A percentile compares a stretch with the other conserved stretches of the same genome.
Evolutionary conservation across 2,888 invertebrate genomes (phyloP).

Genomic region (Philereme vetulata): DNA sequence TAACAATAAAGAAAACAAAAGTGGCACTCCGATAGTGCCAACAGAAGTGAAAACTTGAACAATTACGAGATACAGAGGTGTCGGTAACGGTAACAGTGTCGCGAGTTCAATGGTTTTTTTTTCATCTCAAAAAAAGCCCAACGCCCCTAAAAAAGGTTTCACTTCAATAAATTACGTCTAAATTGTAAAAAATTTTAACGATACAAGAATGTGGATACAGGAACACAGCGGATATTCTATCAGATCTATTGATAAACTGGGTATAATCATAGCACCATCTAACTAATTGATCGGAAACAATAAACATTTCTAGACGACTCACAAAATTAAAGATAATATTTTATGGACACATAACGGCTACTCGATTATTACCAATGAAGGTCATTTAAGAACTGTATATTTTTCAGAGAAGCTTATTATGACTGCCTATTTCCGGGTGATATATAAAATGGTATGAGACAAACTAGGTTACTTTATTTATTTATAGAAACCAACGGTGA

Average conservation of each 20-base stretch:
- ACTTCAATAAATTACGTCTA: too few relatives aligned
- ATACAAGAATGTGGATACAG: too few relatives aligned
- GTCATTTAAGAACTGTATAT: slow-evolving; percentile 18
- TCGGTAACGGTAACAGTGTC: too few relatives aligned
- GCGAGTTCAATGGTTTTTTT: too few relatives aligned
- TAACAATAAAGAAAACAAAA: too few relatives aligned
- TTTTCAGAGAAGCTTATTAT: slow-evolving; percentile 51
- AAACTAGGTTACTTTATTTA: slow-evolving; percentile 2
- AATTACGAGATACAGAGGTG: too few relatives aligned
- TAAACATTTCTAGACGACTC: slow-evolving; percentile 20
- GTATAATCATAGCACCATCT: slow-evolving; percentile 16
- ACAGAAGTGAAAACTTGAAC: too few relatives aligned
- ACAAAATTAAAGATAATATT: slow-evolving; percentile 22
- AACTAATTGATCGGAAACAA: slow-evolving; percentile 24
- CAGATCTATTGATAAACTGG: slow-evolving; percentile 8
- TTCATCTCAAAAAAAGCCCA: too few relatives aligned
- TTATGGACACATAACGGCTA: slow-evolving; percentile 17
- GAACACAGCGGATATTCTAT: slow-evolving; percentile 1
- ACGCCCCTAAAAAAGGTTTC: too few relatives aligned
- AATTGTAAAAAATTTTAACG: too few relatives aligned
- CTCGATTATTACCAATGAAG: slow-evolving; percentile 21
- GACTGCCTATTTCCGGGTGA: slow-evolving; percentile 30
- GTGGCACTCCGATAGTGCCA: too few relatives aligned
- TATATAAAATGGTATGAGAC: too few relatives aligned
- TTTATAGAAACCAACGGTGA: slow-evolving; percentile 19